These are phyloP conservation scores for Orussus abietinus DNA, from an alignment of 1,140 invertebrate species.

Conservation along the genomic window DNA sequence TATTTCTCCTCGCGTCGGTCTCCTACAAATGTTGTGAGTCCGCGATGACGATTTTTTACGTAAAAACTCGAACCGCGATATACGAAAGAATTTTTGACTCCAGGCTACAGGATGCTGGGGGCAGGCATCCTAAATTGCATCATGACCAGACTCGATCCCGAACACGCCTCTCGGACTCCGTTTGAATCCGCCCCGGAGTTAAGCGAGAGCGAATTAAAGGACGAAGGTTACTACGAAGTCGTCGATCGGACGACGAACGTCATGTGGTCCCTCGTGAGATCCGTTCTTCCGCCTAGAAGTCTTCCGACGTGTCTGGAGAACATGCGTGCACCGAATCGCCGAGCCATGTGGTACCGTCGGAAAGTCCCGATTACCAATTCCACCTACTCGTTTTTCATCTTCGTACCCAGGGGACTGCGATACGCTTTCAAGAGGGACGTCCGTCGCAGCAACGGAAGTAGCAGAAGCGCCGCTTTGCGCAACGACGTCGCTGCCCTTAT, in stretches of 20 bases:
- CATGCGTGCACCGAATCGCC: constrained; percentile 8
- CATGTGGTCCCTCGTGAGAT: constrained; percentile 28
- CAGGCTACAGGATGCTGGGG: constrained; percentile 35
- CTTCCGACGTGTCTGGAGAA: constrained; percentile 5
- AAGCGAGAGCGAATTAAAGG: constrained; percentile 16
- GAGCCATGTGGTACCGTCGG: constrained; percentile 30
- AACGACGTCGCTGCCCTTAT: constrained; percentile 38
- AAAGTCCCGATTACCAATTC: constrained; percentile 4
- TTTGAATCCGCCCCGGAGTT: constrained; percentile 11
- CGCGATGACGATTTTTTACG: constrained; percentile 9
- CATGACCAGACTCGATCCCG: constrained; percentile 26
- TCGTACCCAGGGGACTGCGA: constrained; percentile 26
- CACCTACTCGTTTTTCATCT: constrained; percentile 10
- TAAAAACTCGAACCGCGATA: too few relatives aligned
- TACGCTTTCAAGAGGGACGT: constrained; percentile 28
- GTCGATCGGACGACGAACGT: constrained; percentile 25
- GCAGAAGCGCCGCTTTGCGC: constrained; percentile 22
- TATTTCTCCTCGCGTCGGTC: constrained; percentile 21
- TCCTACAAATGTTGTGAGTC: constrained; percentile 31
- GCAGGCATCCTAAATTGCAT: constrained; percentile 28
- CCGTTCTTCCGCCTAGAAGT: constrained; percentile 14
- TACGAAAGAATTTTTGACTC: neutral
- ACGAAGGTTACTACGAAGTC: constrained; percentile 18
- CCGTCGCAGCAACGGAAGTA: constrained; percentile 11
- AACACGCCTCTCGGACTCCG: constrained; percentile 14